These are phyloP conservation scores for Melanotaenia pygmaea DNA, from an alignment of 2,797 vertebrate species.

Conservation along the genomic window DNA sequence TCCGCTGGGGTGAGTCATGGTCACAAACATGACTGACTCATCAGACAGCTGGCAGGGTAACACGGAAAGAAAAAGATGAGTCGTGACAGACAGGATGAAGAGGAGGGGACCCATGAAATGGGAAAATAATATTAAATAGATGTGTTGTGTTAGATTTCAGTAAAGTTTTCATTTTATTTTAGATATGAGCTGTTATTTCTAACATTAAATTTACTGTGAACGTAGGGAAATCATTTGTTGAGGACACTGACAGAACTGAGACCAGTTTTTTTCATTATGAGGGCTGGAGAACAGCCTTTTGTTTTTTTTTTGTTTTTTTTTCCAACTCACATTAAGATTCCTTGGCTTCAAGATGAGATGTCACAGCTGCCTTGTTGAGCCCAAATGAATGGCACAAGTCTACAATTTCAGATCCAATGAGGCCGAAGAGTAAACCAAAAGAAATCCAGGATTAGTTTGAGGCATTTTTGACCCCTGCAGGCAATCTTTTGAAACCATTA, in stretches of 20 bases:
- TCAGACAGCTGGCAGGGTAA: constrained; percentile 43
- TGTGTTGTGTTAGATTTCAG: not conserved
- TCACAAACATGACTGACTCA: constrained; percentile 70
- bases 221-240: constrained; percentile 19
- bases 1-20: constrained; percentile 70
- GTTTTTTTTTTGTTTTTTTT: not conserved
- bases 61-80: constrained; percentile 38
- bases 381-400: constrained; percentile 22
- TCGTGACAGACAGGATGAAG: constrained; percentile 49
- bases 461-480: not conserved
- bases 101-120: constrained; percentile 9
- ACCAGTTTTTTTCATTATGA: constrained; percentile 24
- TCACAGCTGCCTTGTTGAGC: constrained; percentile 41
- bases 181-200: not conserved
- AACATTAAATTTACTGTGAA: constrained; percentile 31
- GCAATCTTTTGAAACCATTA: not conserved
- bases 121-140: constrained; percentile 30
- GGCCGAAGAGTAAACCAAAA: not conserved
- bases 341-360: constrained; percentile 16
- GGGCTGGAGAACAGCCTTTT: constrained; percentile 29
- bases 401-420: constrained; percentile 17
- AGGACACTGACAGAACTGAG: constrained; percentile 19
- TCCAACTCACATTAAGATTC: constrained; percentile 10
- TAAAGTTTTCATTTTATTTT: not conserved
- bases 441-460: not conserved